phyloP scores from a whole-genome alignment of 2,888 invertebrate genomes.

The Uropetala carovei region DNA sequence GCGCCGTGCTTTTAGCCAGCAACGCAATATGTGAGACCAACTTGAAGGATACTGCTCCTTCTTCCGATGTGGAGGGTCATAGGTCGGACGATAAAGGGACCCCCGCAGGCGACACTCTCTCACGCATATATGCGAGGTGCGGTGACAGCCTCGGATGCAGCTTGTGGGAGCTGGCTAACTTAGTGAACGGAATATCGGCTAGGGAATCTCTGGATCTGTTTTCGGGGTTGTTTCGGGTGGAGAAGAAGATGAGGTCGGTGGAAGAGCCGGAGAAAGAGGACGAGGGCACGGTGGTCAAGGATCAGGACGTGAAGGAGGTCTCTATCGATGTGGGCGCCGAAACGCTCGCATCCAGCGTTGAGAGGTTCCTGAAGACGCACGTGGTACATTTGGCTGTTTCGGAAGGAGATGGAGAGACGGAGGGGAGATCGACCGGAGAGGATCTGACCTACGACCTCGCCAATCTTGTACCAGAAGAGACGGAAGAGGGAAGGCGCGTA shows the following conservation, averaged over 20 bases:
- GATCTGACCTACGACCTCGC: conserved; percentile 72
- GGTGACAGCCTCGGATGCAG: conserved; percentile 51
- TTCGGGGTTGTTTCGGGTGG: conserved; percentile 68
- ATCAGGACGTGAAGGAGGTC: conserved; percentile 67
- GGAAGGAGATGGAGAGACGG: conserved; percentile 72
- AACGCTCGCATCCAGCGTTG: conserved; percentile 72
- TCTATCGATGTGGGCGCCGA: conserved; percentile 69
- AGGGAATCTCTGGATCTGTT: conserved; percentile 52
- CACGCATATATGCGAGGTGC: conserved; percentile 2
- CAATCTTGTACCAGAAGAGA: conserved; percentile 70
- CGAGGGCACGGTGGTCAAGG: conserved; percentile 70
- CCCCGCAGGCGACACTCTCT: background rate
- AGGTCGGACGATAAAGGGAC: background rate
- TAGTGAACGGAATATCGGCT: conserved; percentile 38
- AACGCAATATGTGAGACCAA: background rate
- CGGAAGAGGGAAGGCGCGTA: conserved; percentile 30
- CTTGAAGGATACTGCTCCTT: background rate
- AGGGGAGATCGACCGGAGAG: conserved; percentile 72
- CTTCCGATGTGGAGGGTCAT: background rate
- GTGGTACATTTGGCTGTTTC: conserved; percentile 72
- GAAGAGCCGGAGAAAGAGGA: conserved; percentile 71
- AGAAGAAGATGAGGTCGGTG: conserved; percentile 72
- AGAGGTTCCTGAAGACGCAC: conserved; percentile 72
- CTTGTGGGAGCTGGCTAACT: conserved; percentile 24
- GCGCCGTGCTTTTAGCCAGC: background rate